Evolutionary conservation across 2,797 vertebrate species (phyloP).

Genomic region (Halcyon chelicuti): DNA sequence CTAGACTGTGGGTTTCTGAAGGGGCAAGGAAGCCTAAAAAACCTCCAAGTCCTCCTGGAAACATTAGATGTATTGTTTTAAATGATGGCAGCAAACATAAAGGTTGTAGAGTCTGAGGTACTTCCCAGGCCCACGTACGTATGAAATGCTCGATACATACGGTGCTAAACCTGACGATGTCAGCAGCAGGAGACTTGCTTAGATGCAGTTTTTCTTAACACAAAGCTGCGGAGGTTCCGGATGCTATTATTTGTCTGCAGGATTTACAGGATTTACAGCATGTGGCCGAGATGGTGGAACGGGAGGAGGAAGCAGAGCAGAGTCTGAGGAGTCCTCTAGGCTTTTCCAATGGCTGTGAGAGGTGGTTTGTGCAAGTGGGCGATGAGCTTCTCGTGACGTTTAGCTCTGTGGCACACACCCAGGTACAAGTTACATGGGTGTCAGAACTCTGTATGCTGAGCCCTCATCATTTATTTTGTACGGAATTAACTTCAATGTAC

Average conservation of each 20-base stretch:
- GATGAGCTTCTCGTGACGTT: not conserved
- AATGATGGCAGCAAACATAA: not conserved
- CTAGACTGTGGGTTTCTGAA: constrained; percentile 6
- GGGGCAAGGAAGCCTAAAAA: not conserved
- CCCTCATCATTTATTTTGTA: not conserved
- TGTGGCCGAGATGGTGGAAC: not conserved
- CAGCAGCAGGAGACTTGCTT: not conserved
- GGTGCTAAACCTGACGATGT: not conserved
- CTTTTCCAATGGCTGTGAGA: not conserved
- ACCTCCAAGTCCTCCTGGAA: not conserved
- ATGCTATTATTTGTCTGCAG: not conserved
- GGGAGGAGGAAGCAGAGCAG: not conserved
- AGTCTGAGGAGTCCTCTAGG: not conserved
- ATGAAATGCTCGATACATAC: not conserved
- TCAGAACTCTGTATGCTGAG: not conserved
- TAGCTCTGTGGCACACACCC: not conserved
- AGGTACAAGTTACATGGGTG: not conserved
- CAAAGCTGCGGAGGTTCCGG: not conserved
- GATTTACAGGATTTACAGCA: not conserved
- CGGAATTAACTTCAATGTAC: not conserved
- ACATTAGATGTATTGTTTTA: not conserved
- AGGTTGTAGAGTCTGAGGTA: not conserved
- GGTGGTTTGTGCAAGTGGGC: not conserved
- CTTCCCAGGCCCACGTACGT: accelerated
- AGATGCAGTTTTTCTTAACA: not conserved